Evolutionary conservation across 2,113 vertebrate genomes (phyloP).

Genomic region (Oncorhynchus keta): DNA sequence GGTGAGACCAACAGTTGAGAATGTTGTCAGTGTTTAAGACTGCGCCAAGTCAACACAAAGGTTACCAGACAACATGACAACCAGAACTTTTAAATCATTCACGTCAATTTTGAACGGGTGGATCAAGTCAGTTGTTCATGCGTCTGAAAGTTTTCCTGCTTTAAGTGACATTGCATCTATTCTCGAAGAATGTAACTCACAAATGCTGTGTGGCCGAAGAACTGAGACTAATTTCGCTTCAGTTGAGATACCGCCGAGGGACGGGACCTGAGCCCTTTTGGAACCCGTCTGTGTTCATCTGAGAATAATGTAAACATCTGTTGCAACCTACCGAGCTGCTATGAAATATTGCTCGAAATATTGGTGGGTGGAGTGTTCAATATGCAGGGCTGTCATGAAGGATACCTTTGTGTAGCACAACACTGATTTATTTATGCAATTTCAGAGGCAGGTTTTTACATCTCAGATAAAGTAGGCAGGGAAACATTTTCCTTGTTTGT

Average conservation of each 20-base stretch:
- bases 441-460: neutral
- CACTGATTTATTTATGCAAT: constrained; percentile 2
- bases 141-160: too few relatives aligned
- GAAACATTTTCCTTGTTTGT: neutral
- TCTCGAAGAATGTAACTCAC: too few relatives aligned
- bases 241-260: too few relatives aligned
- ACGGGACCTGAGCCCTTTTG: neutral
- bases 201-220: too few relatives aligned
- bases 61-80: constrained; percentile 4
- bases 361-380: constrained; percentile 19
- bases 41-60: constrained; percentile 24
- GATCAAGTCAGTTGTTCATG: too few relatives aligned
- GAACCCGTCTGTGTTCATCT: neutral
- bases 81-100: neutral
- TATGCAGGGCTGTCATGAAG: constrained; percentile 12
- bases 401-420: constrained; percentile 16
- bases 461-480: neutral
- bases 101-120: too few relatives aligned
- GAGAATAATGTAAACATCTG: constrained; percentile 28
- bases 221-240: too few relatives aligned
- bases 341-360: constrained; percentile 16
- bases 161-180: too few relatives aligned
- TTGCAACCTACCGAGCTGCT: constrained; percentile 28
- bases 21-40: constrained; percentile 40
- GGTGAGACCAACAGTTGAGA: constrained; percentile 16